phyloP scores from a whole-genome alignment of 2,888 invertebrate species.

The Acholoe squamosa region DNA sequence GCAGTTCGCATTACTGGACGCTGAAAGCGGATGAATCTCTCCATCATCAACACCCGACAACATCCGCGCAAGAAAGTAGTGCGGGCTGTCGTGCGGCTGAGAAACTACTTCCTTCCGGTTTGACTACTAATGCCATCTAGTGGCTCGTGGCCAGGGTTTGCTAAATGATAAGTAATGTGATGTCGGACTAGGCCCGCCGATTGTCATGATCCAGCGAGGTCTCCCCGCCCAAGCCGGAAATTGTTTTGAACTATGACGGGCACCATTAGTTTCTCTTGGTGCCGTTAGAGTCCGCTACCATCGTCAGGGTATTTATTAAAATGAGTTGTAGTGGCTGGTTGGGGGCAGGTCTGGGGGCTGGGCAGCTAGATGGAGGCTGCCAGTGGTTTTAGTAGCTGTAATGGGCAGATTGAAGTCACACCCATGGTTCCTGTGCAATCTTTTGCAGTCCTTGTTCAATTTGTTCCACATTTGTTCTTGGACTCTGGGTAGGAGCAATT shows the following conservation, averaged over 20 bases:
- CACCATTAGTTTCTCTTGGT: conserved; percentile 3
- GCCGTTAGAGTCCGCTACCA: conserved; percentile 49
- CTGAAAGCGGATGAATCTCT: conserved; percentile 38
- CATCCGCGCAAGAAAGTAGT: conserved; percentile 43
- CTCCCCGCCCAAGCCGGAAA: conserved; percentile 2
- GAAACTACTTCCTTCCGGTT: conserved; percentile 45
- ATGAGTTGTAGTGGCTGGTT: conserved; percentile 8
- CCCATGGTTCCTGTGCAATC: no score
- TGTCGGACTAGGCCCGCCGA: not conserved
- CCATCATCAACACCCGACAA: conserved; percentile 22
- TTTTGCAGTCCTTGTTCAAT: no score
- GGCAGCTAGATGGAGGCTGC: no score
- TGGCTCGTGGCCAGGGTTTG: not conserved
- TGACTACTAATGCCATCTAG: not conserved
- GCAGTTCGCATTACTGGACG: not conserved
- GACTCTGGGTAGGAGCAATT: no score
- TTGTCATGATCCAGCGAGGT: conserved; percentile 25
- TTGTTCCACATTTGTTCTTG: no score
- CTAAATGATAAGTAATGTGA: conserved; percentile 58
- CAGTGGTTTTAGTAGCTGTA: not conserved
- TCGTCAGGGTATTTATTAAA: conserved; percentile 43
- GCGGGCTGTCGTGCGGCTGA: conserved; percentile 35
- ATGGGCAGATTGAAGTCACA: not conserved
- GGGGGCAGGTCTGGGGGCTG: conserved; percentile 4
- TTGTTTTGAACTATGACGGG: conserved; percentile 60